Evolutionary conservation across 2,797 vertebrate genomes (phyloP), one percentile per base, ranked within the genome.

Genomic region (Cossypha heuglini): DNA sequence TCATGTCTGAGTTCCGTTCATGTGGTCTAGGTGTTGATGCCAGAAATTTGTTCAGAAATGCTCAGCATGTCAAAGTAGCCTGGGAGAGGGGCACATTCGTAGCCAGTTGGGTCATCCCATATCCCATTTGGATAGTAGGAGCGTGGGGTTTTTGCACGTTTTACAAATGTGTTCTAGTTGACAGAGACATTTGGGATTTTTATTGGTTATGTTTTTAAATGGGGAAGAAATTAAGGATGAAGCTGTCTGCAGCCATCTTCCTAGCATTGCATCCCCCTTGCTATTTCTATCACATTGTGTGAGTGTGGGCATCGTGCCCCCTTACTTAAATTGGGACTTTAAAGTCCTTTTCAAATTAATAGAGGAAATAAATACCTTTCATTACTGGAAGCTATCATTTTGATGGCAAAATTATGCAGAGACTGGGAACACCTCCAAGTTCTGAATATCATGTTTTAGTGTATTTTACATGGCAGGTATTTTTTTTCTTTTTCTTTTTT

Each of bases 391-490:
- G 29, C 51, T 88, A 48, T 88, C 1, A 0, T 78, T 86, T 90
- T 20, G 6, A 75, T 90, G 12, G 2, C 48, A 79, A 88, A 88
- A 81, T 43, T 51, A 40, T 38, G 26, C 80, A 43, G 63, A 94
- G 40, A 51, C 52, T 1, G 49, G 88, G 88, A 94, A 88, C 40
- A 33, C 59, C 40, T 92, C 86, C 74, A 92, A 81, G 35, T 93
- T 90, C 77, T 92, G 62, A 84, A 57, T 93, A 24, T 90, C 54
- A 42, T 51, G 35, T 45, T 89, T 92, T 90, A 75, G 71, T 91
- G 52, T 81, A 38, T 86, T 96, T 90, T 81, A 48, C 1, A 0
- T 89, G 74, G 51, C 86, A 92, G 74, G 66, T 95, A 1, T 57
- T 43, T 57, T 17, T 66, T 88, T 57, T 13, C 11, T 17, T 66